Evolutionary conservation across 2,113 vertebrate genomes (phyloP).

Genomic region (Cyprinodon tularosa): DNA sequence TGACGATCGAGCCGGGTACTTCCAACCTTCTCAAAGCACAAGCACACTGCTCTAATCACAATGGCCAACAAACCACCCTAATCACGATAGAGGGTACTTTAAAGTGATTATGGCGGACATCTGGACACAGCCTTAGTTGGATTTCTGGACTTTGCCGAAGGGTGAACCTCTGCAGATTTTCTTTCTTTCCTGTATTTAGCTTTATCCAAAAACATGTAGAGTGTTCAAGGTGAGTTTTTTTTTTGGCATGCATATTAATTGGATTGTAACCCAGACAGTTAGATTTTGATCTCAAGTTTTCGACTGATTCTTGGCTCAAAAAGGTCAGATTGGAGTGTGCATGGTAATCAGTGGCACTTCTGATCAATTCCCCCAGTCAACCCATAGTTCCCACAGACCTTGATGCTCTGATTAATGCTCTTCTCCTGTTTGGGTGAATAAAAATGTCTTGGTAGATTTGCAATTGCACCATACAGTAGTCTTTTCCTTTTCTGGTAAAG

Average conservation of each 20-base stretch:
- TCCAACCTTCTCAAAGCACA: too few species aligned
- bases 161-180: too few species aligned
- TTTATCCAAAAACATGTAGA: too few species aligned
- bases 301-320: not conserved
- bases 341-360: not conserved
- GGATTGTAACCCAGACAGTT: not conserved
- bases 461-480: not conserved
- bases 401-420: not conserved
- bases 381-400: too few species aligned
- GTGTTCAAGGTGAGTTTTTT: not conserved
- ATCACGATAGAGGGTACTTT: too few species aligned
- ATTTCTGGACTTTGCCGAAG: too few species aligned
- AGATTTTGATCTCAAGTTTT: not conserved
- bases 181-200: too few species aligned
- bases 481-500: not conserved
- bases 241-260: not conserved
- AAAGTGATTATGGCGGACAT: too few species aligned
- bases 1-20: too few species aligned
- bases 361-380: not conserved
- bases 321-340: not conserved
- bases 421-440: not conserved
- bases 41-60: too few species aligned
- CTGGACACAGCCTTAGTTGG: too few species aligned
- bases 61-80: too few species aligned
- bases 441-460: not conserved